These are phyloP conservation scores for Osedax frankpressi DNA, from an alignment of 2,888 invertebrate genomes.

Conservation along the genomic window DNA sequence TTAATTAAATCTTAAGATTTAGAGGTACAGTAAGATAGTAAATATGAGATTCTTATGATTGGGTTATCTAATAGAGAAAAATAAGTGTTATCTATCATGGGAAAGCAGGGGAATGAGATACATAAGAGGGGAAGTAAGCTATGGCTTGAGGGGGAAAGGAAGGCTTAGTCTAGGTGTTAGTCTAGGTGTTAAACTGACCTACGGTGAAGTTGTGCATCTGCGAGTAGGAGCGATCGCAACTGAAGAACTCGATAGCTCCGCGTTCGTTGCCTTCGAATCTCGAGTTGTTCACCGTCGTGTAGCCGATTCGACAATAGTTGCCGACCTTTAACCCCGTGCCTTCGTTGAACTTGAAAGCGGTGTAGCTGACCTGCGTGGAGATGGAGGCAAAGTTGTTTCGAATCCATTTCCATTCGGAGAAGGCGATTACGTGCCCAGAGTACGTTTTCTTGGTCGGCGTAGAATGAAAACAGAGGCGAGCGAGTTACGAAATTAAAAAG, in stretches of 20 bases:
- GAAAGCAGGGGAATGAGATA: too few species aligned
- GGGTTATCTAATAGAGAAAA: too few species aligned
- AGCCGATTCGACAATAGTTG: conserved; percentile 55
- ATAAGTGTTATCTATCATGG: too few species aligned
- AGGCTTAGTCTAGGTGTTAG: neutral
- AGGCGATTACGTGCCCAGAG: too few species aligned
- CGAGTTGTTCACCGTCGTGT: conserved; percentile 66
- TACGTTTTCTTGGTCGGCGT: too few species aligned
- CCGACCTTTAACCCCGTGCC: conserved; percentile 80
- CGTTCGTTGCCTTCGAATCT: conserved; percentile 69
- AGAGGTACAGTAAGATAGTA: too few species aligned
- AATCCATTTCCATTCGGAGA: too few species aligned
- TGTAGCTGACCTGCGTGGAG: conserved; percentile 54
- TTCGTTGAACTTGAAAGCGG: conserved; percentile 70
- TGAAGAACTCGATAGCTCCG: conserved; percentile 66
- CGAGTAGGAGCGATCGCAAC: conserved; percentile 59
- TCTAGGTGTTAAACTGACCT: neutral
- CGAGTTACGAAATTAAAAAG: too few species aligned
- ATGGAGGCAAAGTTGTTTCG: too few species aligned
- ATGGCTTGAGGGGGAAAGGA: neutral
- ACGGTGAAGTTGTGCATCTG: conserved; percentile 39
- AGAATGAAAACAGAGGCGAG: too few species aligned
- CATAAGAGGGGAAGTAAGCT: neutral
- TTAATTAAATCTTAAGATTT: too few species aligned
- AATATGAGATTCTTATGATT: too few species aligned